These are phyloP conservation scores for Porites lobata DNA, from an alignment of 92 coral and sea anemone genomes.

Conservation along the genomic window DNA sequence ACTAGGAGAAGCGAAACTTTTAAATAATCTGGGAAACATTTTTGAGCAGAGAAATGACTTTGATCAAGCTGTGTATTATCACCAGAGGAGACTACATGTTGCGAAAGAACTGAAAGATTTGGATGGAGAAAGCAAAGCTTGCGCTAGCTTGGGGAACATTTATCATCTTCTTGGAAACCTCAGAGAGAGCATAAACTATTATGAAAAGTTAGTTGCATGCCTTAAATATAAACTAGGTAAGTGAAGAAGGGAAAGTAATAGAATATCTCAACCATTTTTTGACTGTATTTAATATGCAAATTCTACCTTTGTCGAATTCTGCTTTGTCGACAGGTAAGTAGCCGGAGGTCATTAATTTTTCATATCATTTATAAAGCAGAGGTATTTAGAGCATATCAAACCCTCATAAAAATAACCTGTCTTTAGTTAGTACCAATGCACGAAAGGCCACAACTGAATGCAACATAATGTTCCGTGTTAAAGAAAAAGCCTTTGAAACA, in stretches of 20 bases:
- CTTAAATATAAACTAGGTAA: conserved; percentile 92
- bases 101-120: conserved; percentile 93
- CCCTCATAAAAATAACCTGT: not conserved
- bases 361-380: not conserved
- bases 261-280: not conserved
- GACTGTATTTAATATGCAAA: conserved; percentile 29
- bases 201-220: conserved; percentile 94
- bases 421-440: not conserved
- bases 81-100: conserved; percentile 82
- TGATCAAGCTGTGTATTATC: conserved; percentile 88
- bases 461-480: too few relatives aligned
- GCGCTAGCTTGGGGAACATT: conserved; percentile 95
- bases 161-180: conserved; percentile 93
- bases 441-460: too few relatives aligned
- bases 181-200: conserved; percentile 92
- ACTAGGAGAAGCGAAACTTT: conserved; percentile 93
- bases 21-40: conserved; percentile 94
- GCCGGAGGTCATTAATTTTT: conserved; percentile 14
- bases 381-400: not conserved
- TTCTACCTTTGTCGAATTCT: not conserved
- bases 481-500: too few relatives aligned
- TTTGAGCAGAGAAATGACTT: conserved; percentile 91
- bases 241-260: conserved; percentile 7
- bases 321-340: conserved; percentile 20
- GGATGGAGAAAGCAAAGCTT: conserved; percentile 95